These are phyloP conservation scores for Orientallactaga sibirica DNA, from an alignment of 2,797 vertebrate genomes.

Conservation along the genomic window DNA sequence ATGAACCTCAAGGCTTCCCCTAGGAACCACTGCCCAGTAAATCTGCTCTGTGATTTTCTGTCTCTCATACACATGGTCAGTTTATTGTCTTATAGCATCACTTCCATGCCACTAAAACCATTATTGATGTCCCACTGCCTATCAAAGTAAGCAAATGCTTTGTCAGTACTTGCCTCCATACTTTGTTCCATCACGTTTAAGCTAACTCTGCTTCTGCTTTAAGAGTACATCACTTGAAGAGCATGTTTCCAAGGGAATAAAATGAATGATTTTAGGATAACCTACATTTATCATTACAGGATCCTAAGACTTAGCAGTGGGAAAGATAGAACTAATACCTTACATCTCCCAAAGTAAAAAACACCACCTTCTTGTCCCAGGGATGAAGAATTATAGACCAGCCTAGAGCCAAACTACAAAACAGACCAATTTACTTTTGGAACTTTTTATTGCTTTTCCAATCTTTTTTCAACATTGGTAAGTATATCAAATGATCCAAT, in stretches of 20 bases:
- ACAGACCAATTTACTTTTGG: neutral
- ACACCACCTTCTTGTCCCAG: neutral
- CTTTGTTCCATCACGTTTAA: neutral
- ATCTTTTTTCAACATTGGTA: neutral
- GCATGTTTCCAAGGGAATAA: neutral
- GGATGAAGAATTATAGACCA: neutral
- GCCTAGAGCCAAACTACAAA: neutral
- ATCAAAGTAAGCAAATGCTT: neutral
- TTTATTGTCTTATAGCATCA: neutral
- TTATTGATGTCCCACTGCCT: neutral
- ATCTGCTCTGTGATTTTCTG: neutral
- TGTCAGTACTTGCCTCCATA: neutral
- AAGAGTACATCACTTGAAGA: neutral
- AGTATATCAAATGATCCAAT: constrained; percentile 4
- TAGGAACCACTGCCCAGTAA: neutral
- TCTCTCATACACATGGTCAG: neutral
- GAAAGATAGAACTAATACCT: neutral
- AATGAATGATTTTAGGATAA: neutral
- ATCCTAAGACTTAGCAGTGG: neutral
- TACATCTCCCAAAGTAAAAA: neutral
- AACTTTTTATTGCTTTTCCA: neutral
- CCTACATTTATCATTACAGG: neutral
- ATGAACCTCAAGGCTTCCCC: neutral
- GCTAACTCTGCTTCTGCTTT: neutral
- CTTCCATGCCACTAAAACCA: neutral